phyloP scores from a whole-genome alignment of 2,113 vertebrate genomes.

The Epinephelus lanceolatus region DNA sequence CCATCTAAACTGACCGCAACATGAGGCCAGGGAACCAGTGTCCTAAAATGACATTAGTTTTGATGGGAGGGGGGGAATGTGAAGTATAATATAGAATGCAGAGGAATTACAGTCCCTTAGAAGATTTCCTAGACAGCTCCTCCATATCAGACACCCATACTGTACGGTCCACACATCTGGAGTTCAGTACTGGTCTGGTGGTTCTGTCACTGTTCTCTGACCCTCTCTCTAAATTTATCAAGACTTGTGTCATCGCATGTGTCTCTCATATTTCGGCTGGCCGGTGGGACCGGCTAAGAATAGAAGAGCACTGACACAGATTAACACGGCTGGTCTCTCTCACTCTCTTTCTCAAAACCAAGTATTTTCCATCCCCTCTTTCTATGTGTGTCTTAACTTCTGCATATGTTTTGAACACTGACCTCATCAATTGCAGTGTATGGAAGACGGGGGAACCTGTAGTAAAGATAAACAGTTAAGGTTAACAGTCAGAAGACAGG shows the following conservation, averaged over 20 bases:
- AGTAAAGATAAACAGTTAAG: not conserved
- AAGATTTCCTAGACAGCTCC: not conserved
- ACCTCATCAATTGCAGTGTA: constrained; percentile 2
- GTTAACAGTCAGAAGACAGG: not conserved
- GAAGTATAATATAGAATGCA: not conserved
- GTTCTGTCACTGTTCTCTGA: constrained; percentile 52
- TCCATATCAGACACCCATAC: not conserved
- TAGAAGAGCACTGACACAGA: constrained; percentile 73
- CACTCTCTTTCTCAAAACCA: constrained; percentile 13
- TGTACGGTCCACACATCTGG: constrained; percentile 48
- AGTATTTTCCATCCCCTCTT: constrained; percentile 33
- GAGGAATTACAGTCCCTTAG: not conserved
- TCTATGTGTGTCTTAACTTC: constrained; percentile 14
- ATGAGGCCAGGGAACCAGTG: not conserved
- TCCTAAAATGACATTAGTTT: not conserved
- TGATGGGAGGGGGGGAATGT: not conserved
- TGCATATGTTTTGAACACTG: not conserved
- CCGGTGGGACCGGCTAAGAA: constrained; percentile 69
- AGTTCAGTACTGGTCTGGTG: constrained; percentile 5
- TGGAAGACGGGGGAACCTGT: not conserved
- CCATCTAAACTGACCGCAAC: not conserved
- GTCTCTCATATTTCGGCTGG: constrained; percentile 78
- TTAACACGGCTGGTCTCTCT: constrained; percentile 55
- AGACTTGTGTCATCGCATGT: constrained; percentile 51
- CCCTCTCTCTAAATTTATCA: constrained; percentile 73